These are phyloP conservation scores for Gymnoscopelus microlampas DNA, from an alignment of 2,797 vertebrate genomes.

Conservation along the genomic window DNA sequence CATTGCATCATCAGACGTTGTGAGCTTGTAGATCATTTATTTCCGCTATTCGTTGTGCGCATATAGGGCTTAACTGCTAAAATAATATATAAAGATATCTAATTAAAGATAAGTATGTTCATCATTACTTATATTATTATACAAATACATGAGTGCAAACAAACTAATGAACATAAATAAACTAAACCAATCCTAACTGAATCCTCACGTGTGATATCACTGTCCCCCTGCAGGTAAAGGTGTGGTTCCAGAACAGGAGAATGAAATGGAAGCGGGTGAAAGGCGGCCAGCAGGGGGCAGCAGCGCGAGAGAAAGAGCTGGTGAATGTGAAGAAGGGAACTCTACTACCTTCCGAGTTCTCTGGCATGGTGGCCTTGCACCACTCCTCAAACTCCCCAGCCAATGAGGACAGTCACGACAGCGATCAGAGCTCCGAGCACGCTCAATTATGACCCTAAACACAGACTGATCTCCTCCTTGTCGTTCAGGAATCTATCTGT, in stretches of 20 bases:
- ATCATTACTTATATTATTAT: too few species aligned
- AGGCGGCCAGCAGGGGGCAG: slow-evolving; percentile 89
- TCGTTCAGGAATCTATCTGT: slow-evolving; percentile 48
- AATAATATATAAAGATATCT: too few species aligned
- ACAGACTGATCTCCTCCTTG: slow-evolving; percentile 14
- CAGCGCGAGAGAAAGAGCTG: slow-evolving; percentile 89
- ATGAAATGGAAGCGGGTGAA: slow-evolving; percentile 95
- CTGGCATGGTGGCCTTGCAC: slow-evolving; percentile 85
- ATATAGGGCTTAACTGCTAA: too few species aligned
- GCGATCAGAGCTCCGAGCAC: slow-evolving; percentile 90
- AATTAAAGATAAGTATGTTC: too few species aligned
- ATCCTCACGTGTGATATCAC: neutral
- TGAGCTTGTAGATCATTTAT: too few species aligned
- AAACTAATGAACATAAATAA: too few species aligned
- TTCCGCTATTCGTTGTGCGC: too few species aligned
- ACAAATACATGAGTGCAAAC: too few species aligned
- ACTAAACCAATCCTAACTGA: too few species aligned
- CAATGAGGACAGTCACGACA: slow-evolving; percentile 90
- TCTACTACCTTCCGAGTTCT: slow-evolving; percentile 88
- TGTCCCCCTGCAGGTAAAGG: slow-evolving; percentile 82
- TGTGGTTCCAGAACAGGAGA: slow-evolving; percentile 91
- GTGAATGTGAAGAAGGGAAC: slow-evolving; percentile 92
- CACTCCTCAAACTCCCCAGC: slow-evolving; percentile 86
- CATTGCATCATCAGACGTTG: too few species aligned
- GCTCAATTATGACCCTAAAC: slow-evolving; percentile 86